Conservation (phyloP, 2,113 vertebrate genomes). For the Ovibos moschatus region DNA sequence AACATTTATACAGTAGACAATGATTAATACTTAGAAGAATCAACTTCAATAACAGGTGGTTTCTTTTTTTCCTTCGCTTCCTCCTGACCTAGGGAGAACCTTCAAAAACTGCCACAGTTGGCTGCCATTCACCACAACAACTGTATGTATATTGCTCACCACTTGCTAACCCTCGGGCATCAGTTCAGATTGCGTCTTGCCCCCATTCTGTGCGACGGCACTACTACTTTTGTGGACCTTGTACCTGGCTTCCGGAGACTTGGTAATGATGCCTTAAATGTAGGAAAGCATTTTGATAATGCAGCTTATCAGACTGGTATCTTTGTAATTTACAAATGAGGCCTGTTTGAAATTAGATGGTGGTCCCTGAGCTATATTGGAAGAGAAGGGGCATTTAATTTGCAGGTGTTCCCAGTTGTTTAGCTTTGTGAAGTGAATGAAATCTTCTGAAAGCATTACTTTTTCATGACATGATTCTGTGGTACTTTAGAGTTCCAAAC, state of each 20-base stretch:
- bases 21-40: background rate
- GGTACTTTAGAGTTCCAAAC: background rate
- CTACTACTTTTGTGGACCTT: conserved; percentile 93
- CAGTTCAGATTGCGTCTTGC: conserved; percentile 88
- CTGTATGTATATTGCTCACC: conserved; percentile 97
- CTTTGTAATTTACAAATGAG: background rate
- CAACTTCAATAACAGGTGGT: background rate
- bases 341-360: background rate
- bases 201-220: conserved; percentile 82
- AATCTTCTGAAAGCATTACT: background rate
- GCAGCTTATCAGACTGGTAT: accelerated
- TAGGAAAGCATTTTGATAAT: accelerated
- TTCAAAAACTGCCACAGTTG: conserved; percentile 95
- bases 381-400: background rate
- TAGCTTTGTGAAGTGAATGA: background rate
- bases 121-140: conserved; percentile 99
- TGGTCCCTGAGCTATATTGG: background rate
- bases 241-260: conserved; percentile 94
- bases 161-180: conserved; percentile 95
- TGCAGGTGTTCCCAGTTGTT: background rate
- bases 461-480: conserved; percentile 3
- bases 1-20: background rate
- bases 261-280: conserved; percentile 79
- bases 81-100: conserved; percentile 87
- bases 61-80: background rate